Evolutionary conservation across 2,888 invertebrate species (phyloP), one percentile per base, ranked within the genome.

Genomic region (Cetonia aurata): DNA sequence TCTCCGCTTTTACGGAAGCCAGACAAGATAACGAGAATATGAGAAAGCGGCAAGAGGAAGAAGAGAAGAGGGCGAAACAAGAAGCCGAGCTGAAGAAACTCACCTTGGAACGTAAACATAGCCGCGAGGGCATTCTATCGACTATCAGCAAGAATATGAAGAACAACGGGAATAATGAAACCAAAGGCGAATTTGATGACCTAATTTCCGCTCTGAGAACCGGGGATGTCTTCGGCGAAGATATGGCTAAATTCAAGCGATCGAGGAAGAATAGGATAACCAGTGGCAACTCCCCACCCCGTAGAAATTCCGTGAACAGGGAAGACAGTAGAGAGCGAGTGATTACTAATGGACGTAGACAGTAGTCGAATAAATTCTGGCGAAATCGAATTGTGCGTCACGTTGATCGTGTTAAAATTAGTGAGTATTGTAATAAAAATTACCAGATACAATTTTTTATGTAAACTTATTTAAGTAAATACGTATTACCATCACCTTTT

Each of bases 151-250:
- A 91, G 76, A 91, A 92, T 17, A 92, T 87, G 71, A 84, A 90
- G 66, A 93, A 92, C 75, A 91, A 91, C 59, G 88, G 89, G 71
- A 81, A 81, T 17, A 83, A 85, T 41, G 89, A 87, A 79, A 91
- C 88, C 70, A 92, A 95, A 80, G 96, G 97, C 8, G 98, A 98
- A 85, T 98, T 98, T 84, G 98, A 98, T 81, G 98, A 98, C 85
- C 88, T 98, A 77, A 98, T 98, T 81, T 97, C 97, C 0, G 98
- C 98, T 0, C 84, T 98, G 65, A 86, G 97, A 71, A 97, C 98
- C 0, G 98, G 98, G 0, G 96, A 97, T 80, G 96, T 97, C 0
- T 98, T 97, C 80, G 96, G 96, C 0, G 97, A 97, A 81, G 97
- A 97, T 82, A 95, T 97, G 79, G 96, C 96, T 67, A 97, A 97